phyloP scores from a whole-genome alignment of 2,797 vertebrate species.

The Chromis chromis region DNA sequence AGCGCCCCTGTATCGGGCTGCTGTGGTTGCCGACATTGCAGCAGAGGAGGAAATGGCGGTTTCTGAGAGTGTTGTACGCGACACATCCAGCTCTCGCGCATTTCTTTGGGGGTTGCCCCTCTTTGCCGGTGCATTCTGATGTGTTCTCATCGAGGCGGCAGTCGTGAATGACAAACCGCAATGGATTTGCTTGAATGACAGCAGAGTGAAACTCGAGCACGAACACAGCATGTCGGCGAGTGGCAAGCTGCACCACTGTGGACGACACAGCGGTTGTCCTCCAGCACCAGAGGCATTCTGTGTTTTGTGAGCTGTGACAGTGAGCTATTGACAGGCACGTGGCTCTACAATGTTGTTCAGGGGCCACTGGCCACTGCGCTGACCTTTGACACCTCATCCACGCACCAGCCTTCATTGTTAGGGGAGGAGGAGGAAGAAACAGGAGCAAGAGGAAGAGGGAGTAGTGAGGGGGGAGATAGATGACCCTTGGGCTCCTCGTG shows the following conservation, averaged over 20 bases:
- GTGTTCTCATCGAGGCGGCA: constrained; percentile 27
- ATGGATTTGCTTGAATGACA: constrained; percentile 46
- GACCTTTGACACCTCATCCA: constrained; percentile 79
- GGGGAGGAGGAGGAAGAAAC: constrained; percentile 42
- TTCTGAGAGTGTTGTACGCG: constrained; percentile 25
- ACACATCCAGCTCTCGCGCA: neutral
- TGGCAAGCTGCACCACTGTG: constrained; percentile 35
- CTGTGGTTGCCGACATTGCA: constrained; percentile 45
- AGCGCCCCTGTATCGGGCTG: constrained; percentile 46
- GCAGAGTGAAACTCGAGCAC: constrained; percentile 41
- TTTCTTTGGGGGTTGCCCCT: constrained; percentile 18
- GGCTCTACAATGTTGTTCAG: constrained; percentile 71
- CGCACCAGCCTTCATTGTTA: constrained; percentile 67
- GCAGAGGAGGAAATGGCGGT: constrained; percentile 53
- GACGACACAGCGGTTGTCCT: constrained; percentile 55
- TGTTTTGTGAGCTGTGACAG: constrained; percentile 80
- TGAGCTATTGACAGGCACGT: constrained; percentile 77
- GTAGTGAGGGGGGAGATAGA: constrained; percentile 41
- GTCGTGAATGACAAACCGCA: constrained; percentile 48
- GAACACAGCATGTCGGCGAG: constrained; percentile 45
- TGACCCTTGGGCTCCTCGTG: constrained; percentile 65
- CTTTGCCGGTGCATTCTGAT: neutral
- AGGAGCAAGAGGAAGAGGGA: constrained; percentile 43
- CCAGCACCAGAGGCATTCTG: constrained; percentile 48
- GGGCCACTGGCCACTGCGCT: constrained; percentile 70